Conservation (phyloP, 2,888 invertebrate genomes). For the Troides aeacus region DNA sequence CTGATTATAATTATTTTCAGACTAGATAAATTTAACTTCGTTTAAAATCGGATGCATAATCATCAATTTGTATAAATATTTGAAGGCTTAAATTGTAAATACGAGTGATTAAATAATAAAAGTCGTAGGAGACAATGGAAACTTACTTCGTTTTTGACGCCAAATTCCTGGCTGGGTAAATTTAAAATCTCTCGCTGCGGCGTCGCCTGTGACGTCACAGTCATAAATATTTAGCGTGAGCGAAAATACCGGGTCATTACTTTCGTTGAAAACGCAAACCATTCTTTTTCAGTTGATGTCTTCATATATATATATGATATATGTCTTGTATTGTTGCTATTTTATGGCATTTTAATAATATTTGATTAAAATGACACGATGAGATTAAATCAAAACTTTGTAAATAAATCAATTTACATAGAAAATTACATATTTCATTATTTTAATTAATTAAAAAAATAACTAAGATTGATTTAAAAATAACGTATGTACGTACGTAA, state of each 20-base stretch:
- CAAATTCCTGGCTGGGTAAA: slow-evolving; percentile 46
- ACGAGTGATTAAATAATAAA: not conserved
- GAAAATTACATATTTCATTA: no score
- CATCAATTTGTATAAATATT: no score
- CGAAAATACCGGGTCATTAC: slow-evolving; percentile 10
- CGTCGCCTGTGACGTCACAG: slow-evolving; percentile 54
- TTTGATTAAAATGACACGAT: no score
- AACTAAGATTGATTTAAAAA: not conserved
- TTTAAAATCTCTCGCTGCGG: slow-evolving; percentile 51
- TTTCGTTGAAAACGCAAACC: slow-evolving; percentile 29
- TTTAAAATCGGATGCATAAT: no score
- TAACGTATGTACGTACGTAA: not conserved
- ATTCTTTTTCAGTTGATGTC: not conserved
- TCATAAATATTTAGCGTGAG: slow-evolving; percentile 45
- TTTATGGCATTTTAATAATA: no score
- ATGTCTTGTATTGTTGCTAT: no score
- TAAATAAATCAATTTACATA: no score
- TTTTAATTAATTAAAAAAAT: no score
- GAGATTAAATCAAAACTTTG: no score
- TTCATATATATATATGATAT: not conserved
- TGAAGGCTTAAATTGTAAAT: no score
- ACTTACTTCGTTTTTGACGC: slow-evolving; percentile 18
- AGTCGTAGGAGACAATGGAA: slow-evolving; percentile 13
- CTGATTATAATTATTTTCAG: no score
- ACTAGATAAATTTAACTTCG: no score